Conservation (phyloP, 92 coral and sea anemone genomes). For the Ricordea florida region DNA sequence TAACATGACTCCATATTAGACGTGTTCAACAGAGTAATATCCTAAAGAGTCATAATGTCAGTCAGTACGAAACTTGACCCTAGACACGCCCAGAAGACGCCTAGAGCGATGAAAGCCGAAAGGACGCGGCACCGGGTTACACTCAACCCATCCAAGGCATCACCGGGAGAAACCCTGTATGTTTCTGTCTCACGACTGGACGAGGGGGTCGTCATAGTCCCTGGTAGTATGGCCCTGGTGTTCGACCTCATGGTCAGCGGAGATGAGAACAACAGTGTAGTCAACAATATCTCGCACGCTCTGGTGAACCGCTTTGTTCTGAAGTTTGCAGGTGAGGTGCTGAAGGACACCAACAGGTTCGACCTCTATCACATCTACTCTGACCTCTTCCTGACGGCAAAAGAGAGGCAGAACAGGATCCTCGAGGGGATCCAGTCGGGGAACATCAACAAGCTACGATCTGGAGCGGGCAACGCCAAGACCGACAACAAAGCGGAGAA, state of each 20-base stretch:
- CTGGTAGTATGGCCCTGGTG: conserved; percentile 3
- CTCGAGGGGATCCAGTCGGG: too few species aligned
- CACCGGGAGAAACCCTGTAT: background rate
- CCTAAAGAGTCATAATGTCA: background rate
- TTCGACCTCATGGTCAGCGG: conserved; percentile 19
- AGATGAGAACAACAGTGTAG: conserved; percentile 1
- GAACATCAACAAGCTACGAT: too few species aligned
- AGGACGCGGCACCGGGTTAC: background rate
- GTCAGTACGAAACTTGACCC: background rate
- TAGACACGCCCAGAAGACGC: background rate
- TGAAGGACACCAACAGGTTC: background rate
- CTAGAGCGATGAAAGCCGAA: conserved; percentile 7
- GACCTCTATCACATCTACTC: background rate
- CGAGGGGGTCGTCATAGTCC: conserved; percentile 2
- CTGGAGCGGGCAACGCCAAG: background rate
- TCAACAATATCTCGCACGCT: conserved; percentile 2
- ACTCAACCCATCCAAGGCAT: conserved; percentile 15
- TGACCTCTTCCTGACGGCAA: background rate
- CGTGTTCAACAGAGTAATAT: background rate
- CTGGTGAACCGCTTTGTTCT: background rate
- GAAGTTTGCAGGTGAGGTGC: background rate
- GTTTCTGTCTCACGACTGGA: background rate
- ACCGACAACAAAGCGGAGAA: background rate
- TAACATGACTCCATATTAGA: background rate
- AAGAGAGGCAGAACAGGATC: too few species aligned